phyloP scores from a whole-genome alignment of 2,113 vertebrate species.

The Cheirogaleus medius region DNA sequence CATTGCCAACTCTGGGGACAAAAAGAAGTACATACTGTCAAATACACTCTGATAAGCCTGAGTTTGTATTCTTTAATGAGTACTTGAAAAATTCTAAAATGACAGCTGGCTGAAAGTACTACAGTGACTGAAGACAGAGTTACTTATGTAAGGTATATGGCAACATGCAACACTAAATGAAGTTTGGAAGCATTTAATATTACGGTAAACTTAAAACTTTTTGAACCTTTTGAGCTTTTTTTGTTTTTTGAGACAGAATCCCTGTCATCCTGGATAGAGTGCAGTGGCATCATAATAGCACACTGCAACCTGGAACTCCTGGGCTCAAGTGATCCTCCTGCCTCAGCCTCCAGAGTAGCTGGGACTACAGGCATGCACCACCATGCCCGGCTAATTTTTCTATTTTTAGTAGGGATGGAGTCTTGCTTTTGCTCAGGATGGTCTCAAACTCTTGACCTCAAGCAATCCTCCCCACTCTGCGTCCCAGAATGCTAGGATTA shows the following conservation, averaged over 20 bases:
- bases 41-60: neutral
- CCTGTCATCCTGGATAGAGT: too few species aligned
- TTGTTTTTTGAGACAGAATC: neutral
- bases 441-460: too few species aligned
- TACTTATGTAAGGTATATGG: neutral
- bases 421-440: too few species aligned
- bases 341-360: too few species aligned
- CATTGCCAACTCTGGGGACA: constrained; percentile 90
- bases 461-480: too few species aligned
- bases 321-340: too few species aligned
- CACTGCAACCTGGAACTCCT: too few species aligned
- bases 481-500: too few species aligned
- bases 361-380: too few species aligned
- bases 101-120: neutral
- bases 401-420: too few species aligned
- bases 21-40: constrained; percentile 4
- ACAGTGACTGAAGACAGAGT: neutral
- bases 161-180: neutral
- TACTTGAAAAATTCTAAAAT: neutral
- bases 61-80: constrained; percentile 10
- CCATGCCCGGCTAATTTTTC: too few species aligned
- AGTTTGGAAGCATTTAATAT: neutral
- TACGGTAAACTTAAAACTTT: neutral
- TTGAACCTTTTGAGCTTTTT: neutral
- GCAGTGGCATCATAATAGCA: too few species aligned